A percentile compares a stretch with the other conserved stretches of the same genome.
Conservation (phyloP, 2,888 invertebrate genomes). For the Tyria jacobaeae region DNA sequence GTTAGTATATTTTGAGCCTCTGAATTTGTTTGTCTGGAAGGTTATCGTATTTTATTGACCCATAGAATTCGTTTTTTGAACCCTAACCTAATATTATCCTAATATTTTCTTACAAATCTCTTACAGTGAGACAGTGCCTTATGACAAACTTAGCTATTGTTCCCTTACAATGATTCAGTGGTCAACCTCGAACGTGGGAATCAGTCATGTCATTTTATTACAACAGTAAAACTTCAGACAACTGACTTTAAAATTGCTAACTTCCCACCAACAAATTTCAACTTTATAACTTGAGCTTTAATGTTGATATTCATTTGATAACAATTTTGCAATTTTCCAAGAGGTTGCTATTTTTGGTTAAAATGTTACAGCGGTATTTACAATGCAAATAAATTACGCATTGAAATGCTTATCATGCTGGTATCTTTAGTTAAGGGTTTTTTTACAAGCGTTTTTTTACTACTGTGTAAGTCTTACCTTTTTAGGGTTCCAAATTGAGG, state of each 20-base stretch:
- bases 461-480: conserved; percentile 18
- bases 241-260: conserved; percentile 29
- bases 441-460: too few relatives aligned
- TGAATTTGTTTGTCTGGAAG: too few relatives aligned
- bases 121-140: too few relatives aligned
- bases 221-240: conserved; percentile 38
- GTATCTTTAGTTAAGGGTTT: conserved; percentile 19
- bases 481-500: conserved; percentile 16
- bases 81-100: neutral
- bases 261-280: conserved; percentile 22
- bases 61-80: too few relatives aligned
- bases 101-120: conserved; percentile 15
- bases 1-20: too few relatives aligned
- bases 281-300: conserved; percentile 33
- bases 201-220: too few relatives aligned
- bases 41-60: too few relatives aligned
- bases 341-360: conserved; percentile 26
- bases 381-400: conserved; percentile 44
- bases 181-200: too few relatives aligned
- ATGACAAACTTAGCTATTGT: conserved; percentile 7
- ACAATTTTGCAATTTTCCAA: conserved; percentile 29
- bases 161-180: conserved; percentile 20
- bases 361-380: conserved; percentile 41
- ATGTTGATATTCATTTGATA: conserved; percentile 37
- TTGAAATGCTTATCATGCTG: conserved; percentile 43